Conservation (phyloP, 2,888 invertebrate species). For the Rotaria magnacalcarata region DNA sequence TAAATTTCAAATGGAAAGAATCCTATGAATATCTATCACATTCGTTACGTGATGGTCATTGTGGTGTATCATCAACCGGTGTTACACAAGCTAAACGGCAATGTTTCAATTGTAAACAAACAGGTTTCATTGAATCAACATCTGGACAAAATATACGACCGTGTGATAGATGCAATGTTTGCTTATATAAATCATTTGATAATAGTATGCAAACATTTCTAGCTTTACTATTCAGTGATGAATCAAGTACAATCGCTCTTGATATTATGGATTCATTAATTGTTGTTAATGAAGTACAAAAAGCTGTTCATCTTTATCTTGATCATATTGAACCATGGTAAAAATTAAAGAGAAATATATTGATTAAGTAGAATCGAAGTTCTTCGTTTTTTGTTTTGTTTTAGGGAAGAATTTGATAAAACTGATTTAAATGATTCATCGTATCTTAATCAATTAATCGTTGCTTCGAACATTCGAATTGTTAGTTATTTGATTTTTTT, state of each 20-base stretch:
- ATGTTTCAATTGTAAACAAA: slow-evolving; percentile 24
- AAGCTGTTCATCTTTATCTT: slow-evolving; percentile 27
- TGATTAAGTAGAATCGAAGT: too few relatives aligned
- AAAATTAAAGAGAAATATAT: background rate
- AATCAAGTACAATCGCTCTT: slow-evolving; percentile 12
- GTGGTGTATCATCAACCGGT: slow-evolving; percentile 27
- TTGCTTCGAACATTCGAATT: background rate
- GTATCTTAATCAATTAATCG: background rate
- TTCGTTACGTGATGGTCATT: slow-evolving; percentile 36
- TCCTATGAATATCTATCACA: slow-evolving; percentile 27
- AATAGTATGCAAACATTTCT: slow-evolving; percentile 31
- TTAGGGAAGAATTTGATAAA: slow-evolving; percentile 34
- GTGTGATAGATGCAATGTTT: background rate
- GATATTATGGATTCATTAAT: slow-evolving; percentile 30
- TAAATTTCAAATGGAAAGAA: slow-evolving; percentile 34
- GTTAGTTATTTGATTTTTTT: background rate
- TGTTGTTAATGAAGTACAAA: slow-evolving; percentile 33
- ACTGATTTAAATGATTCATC: slow-evolving; percentile 31
- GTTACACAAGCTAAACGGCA: slow-evolving; percentile 27
- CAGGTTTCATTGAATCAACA: background rate
- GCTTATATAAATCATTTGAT: slow-evolving; percentile 11
- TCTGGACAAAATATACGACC: background rate
- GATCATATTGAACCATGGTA: slow-evolving; percentile 38
- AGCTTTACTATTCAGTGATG: slow-evolving; percentile 34
- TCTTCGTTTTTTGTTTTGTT: background rate